A percentile compares a stretch with the other conserved stretches of the same genome.
phyloP scores from a whole-genome alignment of 2,113 vertebrate species.

The Numida meleagris region DNA sequence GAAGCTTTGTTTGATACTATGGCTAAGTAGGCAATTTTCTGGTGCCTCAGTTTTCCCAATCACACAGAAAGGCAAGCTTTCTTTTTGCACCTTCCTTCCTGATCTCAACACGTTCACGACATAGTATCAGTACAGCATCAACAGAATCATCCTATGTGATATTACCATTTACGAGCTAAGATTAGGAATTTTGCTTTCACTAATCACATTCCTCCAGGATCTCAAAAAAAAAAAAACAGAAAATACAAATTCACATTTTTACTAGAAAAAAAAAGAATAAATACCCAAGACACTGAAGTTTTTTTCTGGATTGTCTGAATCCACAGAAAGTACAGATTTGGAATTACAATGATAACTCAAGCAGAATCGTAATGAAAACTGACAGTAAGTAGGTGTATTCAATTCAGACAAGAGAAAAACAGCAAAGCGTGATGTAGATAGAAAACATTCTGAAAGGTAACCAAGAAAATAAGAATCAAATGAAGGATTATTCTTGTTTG shows the following conservation, averaged over 20 bases:
- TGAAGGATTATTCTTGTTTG: not conserved
- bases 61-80: not conserved
- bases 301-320: not conserved
- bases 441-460: slow-evolving; percentile 9
- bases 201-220: not conserved
- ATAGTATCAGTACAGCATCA: not conserved
- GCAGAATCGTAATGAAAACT: rapidly evolving
- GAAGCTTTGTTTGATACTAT: not conserved
- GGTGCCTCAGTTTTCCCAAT: not conserved
- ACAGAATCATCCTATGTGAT: not conserved
- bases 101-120: not conserved
- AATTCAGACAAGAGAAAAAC: not conserved
- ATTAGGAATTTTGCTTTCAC: not conserved
- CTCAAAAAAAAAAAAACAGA: not conserved
- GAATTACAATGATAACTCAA: not conserved
- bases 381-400: not conserved
- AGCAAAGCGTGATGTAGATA: not conserved
- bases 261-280: not conserved
- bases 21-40: not conserved
- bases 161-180: not conserved
- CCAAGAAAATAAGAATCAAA: slow-evolving; percentile 16
- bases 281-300: not conserved
- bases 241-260: not conserved
- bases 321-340: not conserved
- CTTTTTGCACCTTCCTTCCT: not conserved